A percentile compares a stretch with the other conserved stretches of the same genome.
phyloP scores from a whole-genome alignment of 2,113 vertebrate species.

The Anhinga rufa region DNA sequence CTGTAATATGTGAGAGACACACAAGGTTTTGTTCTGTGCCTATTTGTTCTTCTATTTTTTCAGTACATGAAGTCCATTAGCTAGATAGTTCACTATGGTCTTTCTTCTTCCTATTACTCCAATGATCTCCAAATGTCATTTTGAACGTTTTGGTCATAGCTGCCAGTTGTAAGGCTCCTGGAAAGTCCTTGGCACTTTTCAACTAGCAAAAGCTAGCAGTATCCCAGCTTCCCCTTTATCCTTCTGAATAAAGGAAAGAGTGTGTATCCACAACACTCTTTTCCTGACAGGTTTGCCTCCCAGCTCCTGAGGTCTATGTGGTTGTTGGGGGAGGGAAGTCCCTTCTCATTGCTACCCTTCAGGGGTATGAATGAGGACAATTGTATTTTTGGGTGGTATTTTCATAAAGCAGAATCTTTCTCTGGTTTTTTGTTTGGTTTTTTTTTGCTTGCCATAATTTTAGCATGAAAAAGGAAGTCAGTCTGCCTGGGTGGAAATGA shows the following conservation, averaged over 20 bases:
- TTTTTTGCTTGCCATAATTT: background rate
- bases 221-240: background rate
- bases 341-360: background rate
- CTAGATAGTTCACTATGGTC: background rate
- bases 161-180: background rate
- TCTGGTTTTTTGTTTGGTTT: background rate
- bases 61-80: background rate
- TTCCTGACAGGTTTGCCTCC: background rate
- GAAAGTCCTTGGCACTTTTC: background rate
- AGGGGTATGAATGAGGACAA: background rate
- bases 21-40: slow-evolving; percentile 9
- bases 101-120: background rate
- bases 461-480: background rate
- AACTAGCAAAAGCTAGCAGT: background rate
- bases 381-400: background rate
- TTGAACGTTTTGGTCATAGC: background rate
- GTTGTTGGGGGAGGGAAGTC: background rate
- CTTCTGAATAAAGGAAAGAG: background rate
- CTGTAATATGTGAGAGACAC: background rate
- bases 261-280: background rate
- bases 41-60: slow-evolving; percentile 36
- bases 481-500: background rate
- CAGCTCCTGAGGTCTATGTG: background rate
- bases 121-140: slow-evolving; percentile 33
- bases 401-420: background rate